phyloP scores from a whole-genome alignment of 2,888 invertebrate species.

The Troides oblongomaculatus region DNA sequence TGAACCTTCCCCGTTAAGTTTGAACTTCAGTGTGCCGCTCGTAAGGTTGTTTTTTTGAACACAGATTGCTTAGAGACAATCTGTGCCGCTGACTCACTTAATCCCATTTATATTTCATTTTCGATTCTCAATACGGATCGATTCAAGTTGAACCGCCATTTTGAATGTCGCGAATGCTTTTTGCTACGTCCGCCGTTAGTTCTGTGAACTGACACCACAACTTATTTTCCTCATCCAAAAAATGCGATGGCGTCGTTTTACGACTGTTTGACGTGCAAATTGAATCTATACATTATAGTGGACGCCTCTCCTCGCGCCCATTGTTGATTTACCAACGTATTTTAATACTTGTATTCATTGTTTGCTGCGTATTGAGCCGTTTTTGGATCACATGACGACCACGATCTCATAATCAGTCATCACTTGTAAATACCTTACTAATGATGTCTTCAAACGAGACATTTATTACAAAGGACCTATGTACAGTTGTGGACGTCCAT shows the following conservation, averaged over 20 bases:
- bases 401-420: too few relatives aligned
- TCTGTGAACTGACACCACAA: constrained; percentile 3
- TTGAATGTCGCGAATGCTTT: not conserved
- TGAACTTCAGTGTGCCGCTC: too few relatives aligned
- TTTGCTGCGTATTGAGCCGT: not conserved
- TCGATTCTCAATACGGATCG: not conserved
- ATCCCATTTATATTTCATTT: constrained; percentile 9
- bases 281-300: not conserved
- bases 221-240: constrained; percentile 24
- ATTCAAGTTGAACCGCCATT: constrained; percentile 5
- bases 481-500: too few relatives aligned
- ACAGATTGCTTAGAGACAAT: too few relatives aligned
- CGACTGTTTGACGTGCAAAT: constrained; percentile 2
- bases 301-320: not conserved
- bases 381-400: not conserved
- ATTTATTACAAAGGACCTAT: too few relatives aligned
- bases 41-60: too few relatives aligned
- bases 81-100: not conserved
- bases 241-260: constrained; percentile 16
- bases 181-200: constrained; percentile 6
- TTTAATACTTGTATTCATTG: not conserved
- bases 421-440: too few relatives aligned
- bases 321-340: not conserved
- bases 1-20: too few relatives aligned
- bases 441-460: too few relatives aligned